Base-by-base conservation (phyloP, 2,888 invertebrate species). In the Drosophila setosimentum region DNA sequence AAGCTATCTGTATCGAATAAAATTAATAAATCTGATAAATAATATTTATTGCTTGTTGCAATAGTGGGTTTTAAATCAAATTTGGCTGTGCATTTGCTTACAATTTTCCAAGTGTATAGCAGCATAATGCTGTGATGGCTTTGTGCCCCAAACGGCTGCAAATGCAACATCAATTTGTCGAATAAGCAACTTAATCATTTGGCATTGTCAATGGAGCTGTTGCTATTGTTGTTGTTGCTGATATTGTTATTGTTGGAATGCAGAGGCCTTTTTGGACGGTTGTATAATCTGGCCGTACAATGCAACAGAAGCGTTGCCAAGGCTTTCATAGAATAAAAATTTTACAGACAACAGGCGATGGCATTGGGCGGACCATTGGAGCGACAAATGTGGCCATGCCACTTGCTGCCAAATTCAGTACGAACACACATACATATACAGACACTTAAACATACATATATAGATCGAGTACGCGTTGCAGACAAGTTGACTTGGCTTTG, bases 111-210 rank as follows among this genome's bases (percentile, higher is more conserved):
- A 48, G 45, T 32, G 51, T 58, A 68, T 24, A 10, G 13, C 33
- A n/a, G 13, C 49, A 57, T 50, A 35, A 24, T 37, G 49, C 33
- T 33, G n/a, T 6, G 27, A 40, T 29, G 30, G 27, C 35, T 32
- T 33, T 68, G 42, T 53, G 57, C 13, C 16, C n/a, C 48, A 37
- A 51, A 61, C 57, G 60, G 63, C 61, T 54, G 51, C 62, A 61
- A 67, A 73, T 71, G 78, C 77, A 78, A 78, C 88, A 86, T 83
- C 88, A 89, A 87, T 87, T 87, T 87, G 87, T 86, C 86, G 83
- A 90, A 88, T 87, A 88, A 88, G 90, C 90, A 87, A 90, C 90
- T 87, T 88, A 83, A 87, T 87, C 90, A 87, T 89, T 86, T 78
- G 74, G 73, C 70, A 85, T 82, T 86, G 86, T 76, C 79, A 78